Base-by-base conservation (phyloP, 2,888 invertebrate species). In the Epiperipatus broadwayi region DNA sequence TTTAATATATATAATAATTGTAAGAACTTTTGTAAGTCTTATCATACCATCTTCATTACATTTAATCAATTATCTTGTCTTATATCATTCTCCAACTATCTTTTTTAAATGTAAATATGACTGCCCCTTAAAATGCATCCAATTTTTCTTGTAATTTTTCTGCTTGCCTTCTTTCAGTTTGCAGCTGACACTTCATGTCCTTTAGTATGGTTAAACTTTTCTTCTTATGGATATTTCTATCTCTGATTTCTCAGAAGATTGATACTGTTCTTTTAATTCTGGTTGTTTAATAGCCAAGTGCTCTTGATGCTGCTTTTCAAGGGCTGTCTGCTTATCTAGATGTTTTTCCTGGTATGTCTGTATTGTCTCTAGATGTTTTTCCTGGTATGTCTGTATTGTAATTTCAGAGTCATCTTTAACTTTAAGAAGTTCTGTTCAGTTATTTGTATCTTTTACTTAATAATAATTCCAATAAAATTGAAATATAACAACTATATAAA, bases 161-260 rank as follows among this genome's bases (percentile, higher is more conserved):
- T 5, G 53, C 60, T 21, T 63, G 47, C 41, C 57, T 59, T 28
- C 60, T 51, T 44, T 66, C 66, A 12, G 54, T 49, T 36, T 58
- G 57, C 18, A 64, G 49, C 49, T 66, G 65, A 21, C 59, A 49
- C 47, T 63, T 63, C 45, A 66, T 48, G 46, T 66, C 66, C 49
- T 53, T 52, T 22, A 58, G 57, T 46, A 59, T 52, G n/a, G 58
- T 49, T 30, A 55, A 45, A 10, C 62, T 61, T 47, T 63, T 62
- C 50, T 60, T 60, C 38, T 64, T 64, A 47, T 60, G 58, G 12
- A 64, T 53, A 44, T 57, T 57, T 43, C 54, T 56, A 30, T 61
- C 63, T 44, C 60, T 59, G 4, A 53, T 46, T n/a, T n/a, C n/a
- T n/a, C n/a, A n/a, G n/a, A n/a, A n/a, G n/a, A n/a, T n/a, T n/a